These are phyloP conservation scores for Acrobeloides nanus DNA, from an alignment of 2,888 invertebrate genomes.

Conservation along the genomic window DNA sequence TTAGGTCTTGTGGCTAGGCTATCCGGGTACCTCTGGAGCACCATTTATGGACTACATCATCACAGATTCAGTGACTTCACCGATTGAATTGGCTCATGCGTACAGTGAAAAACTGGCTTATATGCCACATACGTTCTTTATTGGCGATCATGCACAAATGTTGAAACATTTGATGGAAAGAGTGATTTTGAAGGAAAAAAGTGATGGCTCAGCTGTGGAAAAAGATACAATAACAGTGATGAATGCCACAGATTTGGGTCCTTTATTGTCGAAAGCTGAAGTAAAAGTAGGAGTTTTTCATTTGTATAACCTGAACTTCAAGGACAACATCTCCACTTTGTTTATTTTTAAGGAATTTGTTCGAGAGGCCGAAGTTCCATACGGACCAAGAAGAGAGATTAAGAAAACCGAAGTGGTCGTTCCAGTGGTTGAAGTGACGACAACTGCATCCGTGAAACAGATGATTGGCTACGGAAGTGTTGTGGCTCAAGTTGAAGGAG, in stretches of 20 bases:
- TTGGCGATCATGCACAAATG: slow-evolving; percentile 97
- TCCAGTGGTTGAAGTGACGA: slow-evolving; percentile 86
- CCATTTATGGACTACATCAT: slow-evolving; percentile 96
- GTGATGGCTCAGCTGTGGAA: slow-evolving; percentile 17
- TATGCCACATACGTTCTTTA: slow-evolving; percentile 95
- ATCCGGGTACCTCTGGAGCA: slow-evolving; percentile 95
- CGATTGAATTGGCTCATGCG: slow-evolving; percentile 70
- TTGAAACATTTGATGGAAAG: slow-evolving; percentile 87
- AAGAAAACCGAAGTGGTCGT: slow-evolving; percentile 65
- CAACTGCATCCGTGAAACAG: slow-evolving; percentile 73
- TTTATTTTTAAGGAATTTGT: slow-evolving; percentile 49
- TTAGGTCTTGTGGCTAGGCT: slow-evolving; percentile 90
- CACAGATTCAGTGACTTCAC: slow-evolving; percentile 89
- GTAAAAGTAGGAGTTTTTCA: slow-evolving; percentile 47
- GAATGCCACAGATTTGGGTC: slow-evolving; percentile 83
- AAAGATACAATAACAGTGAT: slow-evolving; percentile 79
- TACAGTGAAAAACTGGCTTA: slow-evolving; percentile 89
- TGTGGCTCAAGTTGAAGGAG: slow-evolving; percentile 74
- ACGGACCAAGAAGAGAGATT: slow-evolving; percentile 46
- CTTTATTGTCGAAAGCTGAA: slow-evolving; percentile 80
- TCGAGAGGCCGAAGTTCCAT: slow-evolving; percentile 46
- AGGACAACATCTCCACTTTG: not conserved
- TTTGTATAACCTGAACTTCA: slow-evolving; percentile 4
- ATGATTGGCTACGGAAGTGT: slow-evolving; percentile 85
- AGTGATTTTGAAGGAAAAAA: slow-evolving; percentile 64